Percentiles rank a stretch among this genome's conserved stretches.
Evolutionary conservation across 1,140 invertebrate genomes (phyloP).

Genomic region (Agrypnia vestita): DNA sequence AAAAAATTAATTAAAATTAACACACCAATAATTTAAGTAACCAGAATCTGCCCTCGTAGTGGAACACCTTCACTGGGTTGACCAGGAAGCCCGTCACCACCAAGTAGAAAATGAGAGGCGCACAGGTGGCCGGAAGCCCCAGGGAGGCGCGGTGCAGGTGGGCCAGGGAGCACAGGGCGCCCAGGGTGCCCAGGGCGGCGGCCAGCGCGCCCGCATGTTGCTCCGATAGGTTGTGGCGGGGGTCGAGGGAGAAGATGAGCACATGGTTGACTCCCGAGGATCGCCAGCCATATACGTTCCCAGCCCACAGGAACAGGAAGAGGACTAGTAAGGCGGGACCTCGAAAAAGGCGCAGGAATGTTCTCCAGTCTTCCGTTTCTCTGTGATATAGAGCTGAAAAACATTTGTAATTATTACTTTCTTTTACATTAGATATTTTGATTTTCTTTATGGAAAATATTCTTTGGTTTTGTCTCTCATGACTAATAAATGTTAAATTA

Average conservation of each 20-base stretch:
- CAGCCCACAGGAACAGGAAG: slow-evolving; percentile 95
- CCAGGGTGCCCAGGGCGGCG: slow-evolving; percentile 94
- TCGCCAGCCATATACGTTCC: slow-evolving; percentile 99
- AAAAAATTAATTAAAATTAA: too few species aligned
- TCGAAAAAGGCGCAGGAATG: slow-evolving; percentile 90
- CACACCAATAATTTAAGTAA: slow-evolving; percentile 82
- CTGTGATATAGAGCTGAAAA: slow-evolving; percentile 82
- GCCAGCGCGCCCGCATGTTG: slow-evolving; percentile 98
- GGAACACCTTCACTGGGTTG: slow-evolving; percentile 93
- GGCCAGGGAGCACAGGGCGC: slow-evolving; percentile 88
- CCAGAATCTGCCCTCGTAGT: slow-evolving; percentile 93
- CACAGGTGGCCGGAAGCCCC: slow-evolving; percentile 90
- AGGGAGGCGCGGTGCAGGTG: slow-evolving; percentile 87
- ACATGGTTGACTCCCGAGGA: slow-evolving; percentile 99
- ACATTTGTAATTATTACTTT: too few species aligned
- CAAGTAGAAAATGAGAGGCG: slow-evolving; percentile 89
- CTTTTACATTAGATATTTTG: too few species aligned
- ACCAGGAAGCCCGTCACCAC: slow-evolving; percentile 92
- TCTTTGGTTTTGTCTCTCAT: too few species aligned
- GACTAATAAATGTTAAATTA: too few species aligned
- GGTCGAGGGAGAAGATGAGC: slow-evolving; percentile 98
- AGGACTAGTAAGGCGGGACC: slow-evolving; percentile 94
- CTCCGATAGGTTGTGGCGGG: slow-evolving; percentile 95
- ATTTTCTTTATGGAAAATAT: too few species aligned
- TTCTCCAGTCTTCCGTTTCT: slow-evolving; percentile 80